Base-by-base conservation (phyloP, 2,113 vertebrate species). In the Crotalus helleri region DNA sequence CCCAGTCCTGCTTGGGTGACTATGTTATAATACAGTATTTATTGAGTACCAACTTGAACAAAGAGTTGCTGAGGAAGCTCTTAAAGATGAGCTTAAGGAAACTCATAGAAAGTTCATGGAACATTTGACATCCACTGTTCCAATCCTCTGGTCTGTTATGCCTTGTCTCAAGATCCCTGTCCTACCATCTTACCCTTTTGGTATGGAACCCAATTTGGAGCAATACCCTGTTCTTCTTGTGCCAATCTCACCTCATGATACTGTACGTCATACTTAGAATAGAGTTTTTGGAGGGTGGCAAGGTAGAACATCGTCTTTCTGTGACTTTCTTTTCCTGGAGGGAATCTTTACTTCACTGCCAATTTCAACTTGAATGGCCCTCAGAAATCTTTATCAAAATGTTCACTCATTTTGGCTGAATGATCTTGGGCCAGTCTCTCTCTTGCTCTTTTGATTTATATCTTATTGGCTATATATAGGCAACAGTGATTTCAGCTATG, bases 371-470 rank as follows among this genome's bases (percentile, higher is more conserved):
- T 39, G n/a, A 81, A 81, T n/a, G 69, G 17, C 33, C 69, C 17
- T 81, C 10, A 58, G 10, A 88, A 88, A 33, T 55, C 29, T 51
- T 23, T 29, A 26, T 1, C 23, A 57, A 89, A 57, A 39, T 89
- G 39, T 57, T 89, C n/a, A 13, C 8, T n/a, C 86, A 87, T 29
- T 49, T 87, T n/a, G 61, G n/a, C 26, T 64, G 26, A 29, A 4
- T 64, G 61, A 64, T 64, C 26, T 64, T 64, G 26, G 61, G 61
- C 29, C 26, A 13, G 29, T n/a, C 26, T 64, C 3, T 29, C 4
- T 13, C 26, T 64, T 94, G 93, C 92, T 95, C 93, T 94, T 96
- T 94, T 96, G 91, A 95, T 96, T 96, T 96, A 95, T 96, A 93
- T 96, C 89, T 93, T 89, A 92, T 44, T 91, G 86, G 4, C 23